phyloP scores from a whole-genome alignment of 2,113 vertebrate genomes.

The Spermophilus dauricus region DNA sequence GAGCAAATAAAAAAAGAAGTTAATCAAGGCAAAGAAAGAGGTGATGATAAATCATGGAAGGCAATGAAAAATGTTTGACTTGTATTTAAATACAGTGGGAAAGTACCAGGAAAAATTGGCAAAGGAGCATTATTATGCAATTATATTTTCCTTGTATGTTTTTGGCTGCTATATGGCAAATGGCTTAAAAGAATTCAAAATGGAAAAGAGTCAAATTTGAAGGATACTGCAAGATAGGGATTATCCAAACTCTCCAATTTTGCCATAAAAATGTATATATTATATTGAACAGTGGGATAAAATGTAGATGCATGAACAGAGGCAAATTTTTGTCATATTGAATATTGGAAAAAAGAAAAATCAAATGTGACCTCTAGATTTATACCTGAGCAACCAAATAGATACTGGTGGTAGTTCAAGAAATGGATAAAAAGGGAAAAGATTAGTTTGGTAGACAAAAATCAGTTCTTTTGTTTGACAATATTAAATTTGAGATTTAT shows the following conservation, averaged over 20 bases:
- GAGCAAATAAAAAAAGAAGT: neutral
- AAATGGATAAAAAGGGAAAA: neutral
- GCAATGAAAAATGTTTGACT: neutral
- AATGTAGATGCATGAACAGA: neutral
- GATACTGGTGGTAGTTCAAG: neutral
- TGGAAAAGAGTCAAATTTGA: neutral
- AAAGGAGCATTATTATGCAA: neutral
- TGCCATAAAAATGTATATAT: neutral
- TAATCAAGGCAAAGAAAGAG: neutral
- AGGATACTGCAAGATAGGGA: neutral
- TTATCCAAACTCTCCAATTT: neutral
- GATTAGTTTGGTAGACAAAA: neutral
- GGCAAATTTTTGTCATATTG: neutral
- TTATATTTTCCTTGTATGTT: neutral
- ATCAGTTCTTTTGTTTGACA: neutral
- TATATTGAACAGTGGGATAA: neutral
- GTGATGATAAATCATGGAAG: neutral
- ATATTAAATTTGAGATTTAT: neutral
- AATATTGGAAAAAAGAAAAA: neutral
- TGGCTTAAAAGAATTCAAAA: neutral
- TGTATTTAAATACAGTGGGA: neutral
- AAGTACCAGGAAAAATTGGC: neutral
- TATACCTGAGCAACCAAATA: neutral
- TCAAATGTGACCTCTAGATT: neutral
- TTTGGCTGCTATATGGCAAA: neutral